Base-by-base conservation (phyloP, 2,113 vertebrate genomes). In the Apistogramma diplotaenia region DNA sequence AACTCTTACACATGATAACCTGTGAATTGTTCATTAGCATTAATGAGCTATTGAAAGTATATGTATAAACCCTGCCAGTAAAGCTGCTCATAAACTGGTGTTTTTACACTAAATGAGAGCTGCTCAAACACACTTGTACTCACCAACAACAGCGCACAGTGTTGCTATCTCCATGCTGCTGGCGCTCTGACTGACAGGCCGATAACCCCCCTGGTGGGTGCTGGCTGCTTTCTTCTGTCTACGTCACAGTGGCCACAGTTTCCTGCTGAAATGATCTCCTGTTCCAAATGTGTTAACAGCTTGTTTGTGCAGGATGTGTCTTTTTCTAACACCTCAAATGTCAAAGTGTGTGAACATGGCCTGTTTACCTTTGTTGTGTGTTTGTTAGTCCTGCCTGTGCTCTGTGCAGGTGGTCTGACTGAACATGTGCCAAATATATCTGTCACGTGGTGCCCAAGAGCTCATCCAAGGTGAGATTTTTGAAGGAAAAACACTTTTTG, bases 301-400 rank as follows among this genome's bases (percentile, higher is more conserved):
- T 56, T 61, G 33, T 57, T 61, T 73, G 35, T 74, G 58, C 21
- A 84, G 59, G 56, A 77, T 46, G 35, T 18, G 10, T 77, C 27
- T 61, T 35, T 29, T 31, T 40, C 7, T 54, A 8, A 40, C 40
- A 51, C 37, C 53, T 82, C 37, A 76, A 70, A 67, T 67, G 29
- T 65, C 31, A 78, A 19, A 37, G 16, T 49, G 27, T 3, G 40
- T 49, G 62, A 70, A 49, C 3, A 2, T 3, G 25, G 3, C 0
- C 5, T 49, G 16, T 49, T 49, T 70, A 49, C 16, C 62, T 70
- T 49, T 49, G 62, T 49, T 70, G 62, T n/a, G 40, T 70, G 10
- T 70, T 70, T 70, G 23, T n/a, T 70, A 25, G 43, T 70, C 23
- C 23, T 0, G 40, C 1, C 0, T 67, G 18, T 49, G 0, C 9